A percentile compares a stretch with the other conserved stretches of the same genome.
phyloP scores from a whole-genome alignment of 2,888 invertebrate genomes.

The Cataglyphis albicans region DNA sequence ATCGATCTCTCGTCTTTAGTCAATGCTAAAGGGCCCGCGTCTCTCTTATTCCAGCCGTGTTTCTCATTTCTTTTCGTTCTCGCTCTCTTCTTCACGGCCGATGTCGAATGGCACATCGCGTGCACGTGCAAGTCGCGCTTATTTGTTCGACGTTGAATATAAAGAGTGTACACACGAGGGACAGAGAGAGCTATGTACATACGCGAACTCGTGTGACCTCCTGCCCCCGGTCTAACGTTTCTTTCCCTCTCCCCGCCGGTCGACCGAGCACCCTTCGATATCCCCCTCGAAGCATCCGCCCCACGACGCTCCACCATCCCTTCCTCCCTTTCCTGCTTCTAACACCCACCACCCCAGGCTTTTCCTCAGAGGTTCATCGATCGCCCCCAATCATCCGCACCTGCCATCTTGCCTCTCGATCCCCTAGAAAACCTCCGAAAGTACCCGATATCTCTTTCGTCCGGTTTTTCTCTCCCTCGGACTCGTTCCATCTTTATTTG shows the following conservation, averaged over 20 bases:
- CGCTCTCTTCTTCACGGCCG: slow-evolving; percentile 17
- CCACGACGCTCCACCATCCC: slow-evolving; percentile 52
- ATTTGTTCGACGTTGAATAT: slow-evolving; percentile 42
- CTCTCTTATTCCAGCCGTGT: slow-evolving; percentile 18
- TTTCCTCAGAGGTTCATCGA: slow-evolving; percentile 84
- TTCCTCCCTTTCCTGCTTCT: slow-evolving; percentile 55
- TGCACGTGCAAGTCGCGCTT: slow-evolving; percentile 42
- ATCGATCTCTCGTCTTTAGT: slow-evolving; percentile 41
- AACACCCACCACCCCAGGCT: slow-evolving; percentile 69
- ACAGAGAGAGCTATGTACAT: slow-evolving; percentile 69
- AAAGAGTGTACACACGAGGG: slow-evolving; percentile 43
- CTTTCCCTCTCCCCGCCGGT: slow-evolving; percentile 18
- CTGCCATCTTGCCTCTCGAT: slow-evolving; percentile 79
- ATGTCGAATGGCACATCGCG: neutral
- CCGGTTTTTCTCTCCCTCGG: slow-evolving; percentile 37
- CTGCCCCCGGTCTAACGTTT: slow-evolving; percentile 76
- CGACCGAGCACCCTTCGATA: slow-evolving; percentile 68
- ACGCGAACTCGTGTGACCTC: slow-evolving; percentile 79
- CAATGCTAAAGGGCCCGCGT: slow-evolving; percentile 19
- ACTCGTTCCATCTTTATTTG: slow-evolving; percentile 52
- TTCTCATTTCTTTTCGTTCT: slow-evolving; percentile 8
- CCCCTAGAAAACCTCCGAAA: slow-evolving; percentile 78
- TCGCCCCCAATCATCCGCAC: slow-evolving; percentile 84
- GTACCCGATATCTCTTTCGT: slow-evolving; percentile 62
- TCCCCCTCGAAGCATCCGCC: slow-evolving; percentile 64